These are phyloP conservation scores for Ethmia dodecea DNA, from an alignment of 2,888 invertebrate genomes.

Conservation along the genomic window DNA sequence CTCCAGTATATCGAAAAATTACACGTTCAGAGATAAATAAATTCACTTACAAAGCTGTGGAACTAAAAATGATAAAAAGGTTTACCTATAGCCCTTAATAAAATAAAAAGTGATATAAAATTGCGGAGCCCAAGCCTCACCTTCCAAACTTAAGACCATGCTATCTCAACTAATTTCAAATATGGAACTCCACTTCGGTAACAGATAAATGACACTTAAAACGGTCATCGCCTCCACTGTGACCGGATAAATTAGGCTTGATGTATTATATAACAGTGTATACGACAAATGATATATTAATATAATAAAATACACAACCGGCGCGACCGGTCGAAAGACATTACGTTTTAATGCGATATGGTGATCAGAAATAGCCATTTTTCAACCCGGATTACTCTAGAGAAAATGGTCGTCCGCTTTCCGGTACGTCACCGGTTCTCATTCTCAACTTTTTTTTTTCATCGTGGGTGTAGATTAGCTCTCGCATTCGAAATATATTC, in stretches of 20 bases:
- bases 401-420: conserved; percentile 31
- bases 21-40: too few species aligned
- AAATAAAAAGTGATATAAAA: too few species aligned
- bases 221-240: conserved; percentile 45
- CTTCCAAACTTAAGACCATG: conserved; percentile 16
- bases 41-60: too few species aligned
- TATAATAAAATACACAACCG: conserved; percentile 41
- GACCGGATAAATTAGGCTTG: conserved; percentile 65
- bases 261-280: conserved; percentile 60
- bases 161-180: conserved; percentile 26
- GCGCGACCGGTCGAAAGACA: conserved; percentile 45
- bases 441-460: conserved; percentile 24
- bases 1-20: too few species aligned
- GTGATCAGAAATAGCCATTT: conserved; percentile 61
- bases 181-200: conserved; percentile 31
- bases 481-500: conserved; percentile 28
- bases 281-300: conserved; percentile 61
- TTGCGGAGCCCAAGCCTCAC: too few species aligned
- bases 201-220: conserved; percentile 43
- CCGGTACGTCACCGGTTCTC: conserved; percentile 43
- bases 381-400: conserved; percentile 40
- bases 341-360: conserved; percentile 55
- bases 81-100: too few species aligned
- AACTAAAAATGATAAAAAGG: too few species aligned
- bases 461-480: conserved; percentile 54